phyloP scores from a whole-genome alignment of 2,888 invertebrate genomes.

The Hirudinaria manillensis region DNA sequence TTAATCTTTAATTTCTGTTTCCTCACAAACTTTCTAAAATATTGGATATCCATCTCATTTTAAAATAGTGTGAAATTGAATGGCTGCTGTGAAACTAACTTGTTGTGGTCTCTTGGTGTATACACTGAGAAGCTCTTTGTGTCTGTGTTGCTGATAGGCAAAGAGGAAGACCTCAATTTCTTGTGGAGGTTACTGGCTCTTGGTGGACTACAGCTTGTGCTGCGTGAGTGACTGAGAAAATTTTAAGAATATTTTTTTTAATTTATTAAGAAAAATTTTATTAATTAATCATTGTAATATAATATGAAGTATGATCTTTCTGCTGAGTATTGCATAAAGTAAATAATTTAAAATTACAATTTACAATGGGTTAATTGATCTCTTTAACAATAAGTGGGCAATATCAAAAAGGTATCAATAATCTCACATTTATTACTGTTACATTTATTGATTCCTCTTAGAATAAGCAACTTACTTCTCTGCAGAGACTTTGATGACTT shows the following conservation, averaged over 20 bases:
- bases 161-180: constrained; percentile 17
- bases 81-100: background rate
- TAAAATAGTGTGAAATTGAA: background rate
- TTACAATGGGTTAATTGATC: too few relatives aligned
- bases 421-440: background rate
- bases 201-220: constrained; percentile 19
- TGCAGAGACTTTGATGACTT: background rate
- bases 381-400: too few relatives aligned
- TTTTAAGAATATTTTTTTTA: background rate
- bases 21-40: too few relatives aligned
- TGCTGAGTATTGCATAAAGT: background rate
- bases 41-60: too few relatives aligned
- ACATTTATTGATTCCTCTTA: background rate
- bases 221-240: background rate
- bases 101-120: background rate
- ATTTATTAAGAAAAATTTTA: background rate
- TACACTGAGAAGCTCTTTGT: background rate
- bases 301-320: background rate
- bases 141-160: constrained; percentile 2
- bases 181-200: constrained; percentile 2
- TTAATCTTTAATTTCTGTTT: too few relatives aligned
- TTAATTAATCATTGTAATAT: background rate
- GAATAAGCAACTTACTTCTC: background rate
- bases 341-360: background rate
- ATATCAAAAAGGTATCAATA: background rate